A percentile compares a stretch with the other conserved stretches of the same genome.
Evolutionary conservation across 2,888 invertebrate genomes (phyloP).

Genomic region (Luffia ferchaultella): DNA sequence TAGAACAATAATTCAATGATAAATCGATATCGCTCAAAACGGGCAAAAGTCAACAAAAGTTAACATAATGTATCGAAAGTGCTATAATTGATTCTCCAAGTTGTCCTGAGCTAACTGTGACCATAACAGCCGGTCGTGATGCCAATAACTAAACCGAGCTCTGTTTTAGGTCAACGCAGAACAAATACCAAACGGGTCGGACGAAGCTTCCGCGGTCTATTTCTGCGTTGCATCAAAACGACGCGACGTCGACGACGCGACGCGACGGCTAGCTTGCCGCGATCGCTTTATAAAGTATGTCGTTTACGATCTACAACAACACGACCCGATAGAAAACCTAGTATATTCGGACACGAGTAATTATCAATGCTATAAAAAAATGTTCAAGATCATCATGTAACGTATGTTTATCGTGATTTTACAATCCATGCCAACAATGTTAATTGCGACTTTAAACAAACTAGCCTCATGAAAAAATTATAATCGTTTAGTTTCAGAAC

Average conservation of each 20-base stretch:
- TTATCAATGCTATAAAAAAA: conserved; percentile 21
- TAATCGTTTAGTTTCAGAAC: no score
- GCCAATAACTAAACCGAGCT: conserved; percentile 58
- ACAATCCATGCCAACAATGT: no score
- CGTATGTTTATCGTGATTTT: no score
- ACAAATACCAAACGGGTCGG: conserved; percentile 67
- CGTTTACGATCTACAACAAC: conserved; percentile 2
- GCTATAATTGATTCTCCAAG: not conserved
- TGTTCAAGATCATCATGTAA: no score
- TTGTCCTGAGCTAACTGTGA: conserved; percentile 24
- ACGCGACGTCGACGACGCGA: conserved; percentile 43
- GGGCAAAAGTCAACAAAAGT: not conserved
- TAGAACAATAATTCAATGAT: not conserved
- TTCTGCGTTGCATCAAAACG: conserved; percentile 51
- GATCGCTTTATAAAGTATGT: not conserved
- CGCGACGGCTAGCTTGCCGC: conserved; percentile 10
- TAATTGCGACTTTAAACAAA: no score
- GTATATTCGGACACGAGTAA: no score
- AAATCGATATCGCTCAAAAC: not conserved
- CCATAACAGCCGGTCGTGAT: conserved; percentile 11
- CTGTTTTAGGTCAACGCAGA: conserved; percentile 67
- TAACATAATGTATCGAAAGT: not conserved
- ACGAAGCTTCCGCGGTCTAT: conserved; percentile 59
- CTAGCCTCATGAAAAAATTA: no score
- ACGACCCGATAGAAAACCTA: no score